These are phyloP conservation scores for Drosophila algonquin DNA, from an alignment of 2,888 invertebrate species.

Conservation along the genomic window DNA sequence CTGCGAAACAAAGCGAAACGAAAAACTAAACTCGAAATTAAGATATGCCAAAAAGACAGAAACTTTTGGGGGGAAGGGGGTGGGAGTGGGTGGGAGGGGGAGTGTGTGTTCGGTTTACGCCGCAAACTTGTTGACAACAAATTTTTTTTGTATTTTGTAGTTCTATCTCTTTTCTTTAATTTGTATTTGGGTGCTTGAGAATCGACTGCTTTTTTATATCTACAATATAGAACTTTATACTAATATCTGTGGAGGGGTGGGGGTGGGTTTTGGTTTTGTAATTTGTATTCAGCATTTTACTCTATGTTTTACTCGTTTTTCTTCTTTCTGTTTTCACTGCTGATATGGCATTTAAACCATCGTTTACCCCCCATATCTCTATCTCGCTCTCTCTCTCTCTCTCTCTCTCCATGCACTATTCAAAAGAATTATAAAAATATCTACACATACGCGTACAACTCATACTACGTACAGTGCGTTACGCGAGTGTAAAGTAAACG, in stretches of 20 bases:
- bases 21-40: conserved; percentile 73
- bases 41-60: conserved; percentile 76
- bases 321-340: conserved; percentile 29
- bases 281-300: conserved; percentile 74
- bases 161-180: conserved; percentile 5
- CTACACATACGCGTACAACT: conserved; percentile 10
- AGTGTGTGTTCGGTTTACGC: conserved; percentile 20
- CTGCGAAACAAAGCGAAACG: conserved; percentile 34
- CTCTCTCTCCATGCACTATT: conserved; percentile 24
- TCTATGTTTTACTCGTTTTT: conserved; percentile 24
- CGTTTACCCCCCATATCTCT: conserved; percentile 32
- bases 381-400: no score
- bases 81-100: not conserved
- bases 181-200: conserved; percentile 52
- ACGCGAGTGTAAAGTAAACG: not conserved
- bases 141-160: conserved; percentile 43
- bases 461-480: conserved; percentile 31
- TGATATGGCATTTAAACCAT: conserved; percentile 79
- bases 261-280: conserved; percentile 40
- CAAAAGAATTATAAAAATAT: conserved; percentile 29
- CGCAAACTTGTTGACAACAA: conserved; percentile 77
- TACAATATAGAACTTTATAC: conserved; percentile 9
- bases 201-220: conserved; percentile 77
- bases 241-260: conserved; percentile 8
- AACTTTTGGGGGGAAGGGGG: conserved; percentile 4